These are phyloP conservation scores for Halocynthia roretzi DNA, from an alignment of 23 tunicate species.

Conservation along the genomic window DNA sequence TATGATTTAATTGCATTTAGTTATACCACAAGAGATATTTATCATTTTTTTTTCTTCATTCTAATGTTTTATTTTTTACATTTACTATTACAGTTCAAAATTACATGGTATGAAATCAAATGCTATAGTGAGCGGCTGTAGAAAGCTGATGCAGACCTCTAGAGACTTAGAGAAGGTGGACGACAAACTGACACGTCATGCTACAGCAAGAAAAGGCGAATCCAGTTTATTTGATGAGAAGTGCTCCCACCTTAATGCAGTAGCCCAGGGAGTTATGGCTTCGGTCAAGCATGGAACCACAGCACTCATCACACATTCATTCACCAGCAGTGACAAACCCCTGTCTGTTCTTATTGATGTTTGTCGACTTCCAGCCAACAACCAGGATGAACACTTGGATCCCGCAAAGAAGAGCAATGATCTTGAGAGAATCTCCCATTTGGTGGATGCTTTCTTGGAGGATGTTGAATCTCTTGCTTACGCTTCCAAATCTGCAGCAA, in stretches of 20 bases:
- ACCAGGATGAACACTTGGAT: neutral
- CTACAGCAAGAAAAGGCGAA: neutral
- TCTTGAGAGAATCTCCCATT: neutral
- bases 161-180: slow-evolving; percentile 13
- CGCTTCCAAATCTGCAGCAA: slow-evolving; percentile 13
- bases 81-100: slow-evolving; percentile 5
- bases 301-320: neutral
- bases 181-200: neutral
- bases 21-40: too few relatives aligned
- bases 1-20: neutral
- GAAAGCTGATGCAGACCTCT: slow-evolving; percentile 8
- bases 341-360: slow-evolving; percentile 1
- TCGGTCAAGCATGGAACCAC: slow-evolving; percentile 3
- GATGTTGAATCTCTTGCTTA: neutral
- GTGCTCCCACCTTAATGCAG: slow-evolving; percentile 5
- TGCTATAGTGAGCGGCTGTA: neutral
- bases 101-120: neutral
- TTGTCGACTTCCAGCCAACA: slow-evolving; percentile 6
- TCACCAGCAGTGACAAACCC: slow-evolving; percentile 7
- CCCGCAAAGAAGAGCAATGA: neutral
- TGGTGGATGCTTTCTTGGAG: neutral
- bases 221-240: neutral
- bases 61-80: slow-evolving; percentile 2
- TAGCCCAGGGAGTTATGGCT: slow-evolving; percentile 8
- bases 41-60: neutral